Conservation (phyloP, 2,797 vertebrate genomes). For the Somateria mollissima region DNA sequence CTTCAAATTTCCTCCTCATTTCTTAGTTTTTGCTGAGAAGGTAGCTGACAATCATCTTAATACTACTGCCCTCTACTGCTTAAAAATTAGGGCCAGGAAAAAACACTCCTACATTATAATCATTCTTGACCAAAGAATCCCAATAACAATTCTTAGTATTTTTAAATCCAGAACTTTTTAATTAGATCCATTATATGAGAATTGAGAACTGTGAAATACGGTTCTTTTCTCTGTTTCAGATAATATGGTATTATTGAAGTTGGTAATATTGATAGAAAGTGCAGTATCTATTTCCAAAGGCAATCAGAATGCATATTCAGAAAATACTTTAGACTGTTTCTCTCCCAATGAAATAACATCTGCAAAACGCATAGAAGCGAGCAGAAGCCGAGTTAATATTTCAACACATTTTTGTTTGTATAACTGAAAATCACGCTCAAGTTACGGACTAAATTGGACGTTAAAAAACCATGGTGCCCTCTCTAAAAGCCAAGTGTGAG, state of each 20-base stretch:
- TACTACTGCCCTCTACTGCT: slow-evolving; percentile 70
- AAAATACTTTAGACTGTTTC: not conserved
- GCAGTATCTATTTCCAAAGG: not conserved
- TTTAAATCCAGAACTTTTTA: not conserved
- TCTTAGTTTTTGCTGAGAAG: not conserved
- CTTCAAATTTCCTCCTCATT: not conserved
- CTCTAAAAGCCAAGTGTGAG: not conserved
- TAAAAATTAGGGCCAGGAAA: fast-evolving
- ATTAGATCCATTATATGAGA: not conserved
- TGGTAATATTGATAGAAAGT: not conserved
- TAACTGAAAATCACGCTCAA: not conserved
- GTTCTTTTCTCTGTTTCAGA: not conserved
- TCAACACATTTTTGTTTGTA: not conserved
- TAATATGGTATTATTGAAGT: not conserved
- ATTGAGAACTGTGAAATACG: not conserved
- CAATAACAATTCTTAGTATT: not conserved
- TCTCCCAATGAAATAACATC: not conserved
- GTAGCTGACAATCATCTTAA: not conserved
- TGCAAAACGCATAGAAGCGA: not conserved
- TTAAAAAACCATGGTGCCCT: not conserved
- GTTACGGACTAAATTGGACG: not conserved
- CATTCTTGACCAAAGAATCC: fast-evolving
- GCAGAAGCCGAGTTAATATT: not conserved
- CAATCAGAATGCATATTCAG: not conserved
- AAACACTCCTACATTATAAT: fast-evolving